Percentiles rank a stretch among this genome's conserved stretches.
Evolutionary conservation across 2,888 invertebrate genomes (phyloP).

Genomic region (Mylabris sibirica): DNA sequence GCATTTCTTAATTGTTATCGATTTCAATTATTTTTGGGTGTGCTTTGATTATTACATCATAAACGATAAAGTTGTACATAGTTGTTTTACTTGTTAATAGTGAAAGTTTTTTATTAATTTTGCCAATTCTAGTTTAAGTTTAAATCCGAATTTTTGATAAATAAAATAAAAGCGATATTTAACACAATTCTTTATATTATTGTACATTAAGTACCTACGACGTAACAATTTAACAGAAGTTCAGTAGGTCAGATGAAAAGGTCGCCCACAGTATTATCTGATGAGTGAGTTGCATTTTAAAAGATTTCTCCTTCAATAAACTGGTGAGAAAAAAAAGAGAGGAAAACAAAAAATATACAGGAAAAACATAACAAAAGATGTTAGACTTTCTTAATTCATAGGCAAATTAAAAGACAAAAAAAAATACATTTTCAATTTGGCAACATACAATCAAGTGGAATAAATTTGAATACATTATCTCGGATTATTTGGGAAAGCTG

Average conservation of each 20-base stretch:
- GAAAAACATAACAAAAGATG: background rate
- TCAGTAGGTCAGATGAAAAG: conserved; percentile 30
- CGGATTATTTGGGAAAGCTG: background rate
- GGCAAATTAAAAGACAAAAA: background rate
- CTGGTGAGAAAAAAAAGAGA: background rate
- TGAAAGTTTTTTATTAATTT: background rate
- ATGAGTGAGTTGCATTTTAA: conserved; percentile 30
- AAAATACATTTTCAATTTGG: background rate
- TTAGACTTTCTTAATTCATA: background rate
- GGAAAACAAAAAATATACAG: background rate
- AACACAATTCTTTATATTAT: conserved; percentile 14
- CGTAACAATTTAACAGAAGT: conserved; percentile 28
- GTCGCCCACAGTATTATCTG: conserved; percentile 21
- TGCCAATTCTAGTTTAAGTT: background rate
- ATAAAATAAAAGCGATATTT: background rate
- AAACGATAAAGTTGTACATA: background rate
- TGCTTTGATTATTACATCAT: conserved; percentile 2
- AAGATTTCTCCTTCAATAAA: conserved; percentile 25
- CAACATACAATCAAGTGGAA: background rate
- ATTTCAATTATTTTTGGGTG: background rate
- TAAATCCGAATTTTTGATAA: background rate
- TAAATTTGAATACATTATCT: background rate
- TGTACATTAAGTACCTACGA: background rate
- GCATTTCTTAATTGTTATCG: background rate
- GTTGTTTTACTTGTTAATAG: background rate